Evolutionary conservation across 1,140 invertebrate genomes (phyloP), one percentile per base, ranked within the genome.

Genomic region (Cydia amplana): DNA sequence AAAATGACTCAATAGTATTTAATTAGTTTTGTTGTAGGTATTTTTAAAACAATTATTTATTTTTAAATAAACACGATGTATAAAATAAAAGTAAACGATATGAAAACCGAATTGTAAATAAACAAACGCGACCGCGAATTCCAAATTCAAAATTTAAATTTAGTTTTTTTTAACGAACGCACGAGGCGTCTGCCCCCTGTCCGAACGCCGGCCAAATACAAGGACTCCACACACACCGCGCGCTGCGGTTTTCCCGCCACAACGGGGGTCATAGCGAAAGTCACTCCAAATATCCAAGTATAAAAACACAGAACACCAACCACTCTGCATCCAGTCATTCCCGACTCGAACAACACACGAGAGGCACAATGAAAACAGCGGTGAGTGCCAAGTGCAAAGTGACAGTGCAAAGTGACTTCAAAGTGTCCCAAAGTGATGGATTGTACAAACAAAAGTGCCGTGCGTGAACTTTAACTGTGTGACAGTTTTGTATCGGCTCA

Each of bases 261-360:
- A 83, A 83, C 78, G 78, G 88, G 86, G 87, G 88, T 84, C 79
- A 77, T 85, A 83, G 93, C 93, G 93, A 94, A 94, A 94, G 93
- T 94, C 80, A 81, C 79, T 85, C 88, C 85, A 90, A 87, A 91
- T 92, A 91, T 86, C 86, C 84, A 90, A 86, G 85, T 94, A 94
- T 94, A 94, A 93, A 95, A 95, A 94, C 94, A 93, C 94, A 90
- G 91, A 93, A 93, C 92, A 87, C 88, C 82, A 84, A 88, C 89
- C 91, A 91, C 93, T 94, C 92, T 93, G 93, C 93, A 95, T 95
- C 94, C 95, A 95, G 95, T 95, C 94, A 93, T 90, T 95, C 92
- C 95, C 94, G 95, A 94, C 95, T 94, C 93, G 92, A 94, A 93
- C 93, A 91, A 91, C 89, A 87, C 90, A 82, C 90, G 89, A 88